Base-by-base conservation (phyloP, 2,113 vertebrate genomes). In the Pelobates fuscus region DNA sequence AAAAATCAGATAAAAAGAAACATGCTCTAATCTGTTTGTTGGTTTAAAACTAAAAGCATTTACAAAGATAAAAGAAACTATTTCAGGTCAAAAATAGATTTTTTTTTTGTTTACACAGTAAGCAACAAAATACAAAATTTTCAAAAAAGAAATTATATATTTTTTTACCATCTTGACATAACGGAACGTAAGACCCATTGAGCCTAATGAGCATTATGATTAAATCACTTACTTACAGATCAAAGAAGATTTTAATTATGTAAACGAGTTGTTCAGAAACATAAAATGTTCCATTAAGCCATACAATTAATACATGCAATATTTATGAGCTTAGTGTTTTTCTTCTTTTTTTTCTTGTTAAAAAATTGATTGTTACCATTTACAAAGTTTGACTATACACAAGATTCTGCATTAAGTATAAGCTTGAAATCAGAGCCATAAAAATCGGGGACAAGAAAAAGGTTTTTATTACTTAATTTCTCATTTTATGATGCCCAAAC, bases 201-300 rank as follows among this genome's bases (percentile, higher is more conserved):
- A 88, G 79, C 79, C 84, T 89, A 91, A 92, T 90, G 83, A 89
- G 83, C 82, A 86, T 84, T 88, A 86, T 86, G 86, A 90, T 89
- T 90, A 89, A 90, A 89, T 90, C 79, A 86, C 85, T 87, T 88
- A 84, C 84, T 86, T 86, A 81, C 77, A 88, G 84, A 91, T 91
- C 88, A 92, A 93, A 92, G 86, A 81, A 86, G 81, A 86, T 87
- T 89, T 91, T 91, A 91, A 89, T 90, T 90, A 88, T 90, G 87
- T 88, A 86, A 90, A 90, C 78, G 58, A 89, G 80, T 90, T 88
- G 81, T 83, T 90, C 82, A 86, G 81, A 84, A 88, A 83, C 84
- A 84, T 82, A 90, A 88, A 89, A 89, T 88, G 83, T 91, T 88
- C 82, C 87, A 88, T 86, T 90, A 88, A 86, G 83, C 80, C 77